These are phyloP conservation scores for Lasioglossum calceatum DNA, from an alignment of 2,888 invertebrate genomes.

Conservation along the genomic window DNA sequence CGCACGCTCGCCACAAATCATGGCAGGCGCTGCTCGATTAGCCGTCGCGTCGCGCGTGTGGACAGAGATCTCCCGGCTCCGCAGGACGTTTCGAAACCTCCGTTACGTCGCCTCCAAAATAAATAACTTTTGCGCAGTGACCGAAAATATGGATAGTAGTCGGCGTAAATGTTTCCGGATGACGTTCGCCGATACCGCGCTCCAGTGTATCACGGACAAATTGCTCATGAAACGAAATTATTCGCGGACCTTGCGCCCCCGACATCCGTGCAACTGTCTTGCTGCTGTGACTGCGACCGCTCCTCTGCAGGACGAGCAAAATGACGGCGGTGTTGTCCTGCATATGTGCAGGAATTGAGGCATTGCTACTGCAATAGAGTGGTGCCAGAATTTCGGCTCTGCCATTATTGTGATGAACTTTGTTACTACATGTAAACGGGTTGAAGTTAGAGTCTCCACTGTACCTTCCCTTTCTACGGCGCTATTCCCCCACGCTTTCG, in stretches of 20 bases:
- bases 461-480: too few relatives aligned
- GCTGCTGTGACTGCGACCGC: background rate
- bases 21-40: conserved; percentile 33
- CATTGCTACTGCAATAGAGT: background rate
- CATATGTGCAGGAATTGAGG: background rate
- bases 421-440: too few relatives aligned
- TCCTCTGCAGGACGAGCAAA: background rate
- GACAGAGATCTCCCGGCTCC: conserved; percentile 19
- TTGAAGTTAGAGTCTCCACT: too few relatives aligned
- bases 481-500: too few relatives aligned
- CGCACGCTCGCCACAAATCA: conserved; percentile 31
- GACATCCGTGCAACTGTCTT: background rate
- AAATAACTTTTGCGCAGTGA: conserved; percentile 20
- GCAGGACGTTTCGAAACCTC: conserved; percentile 14
- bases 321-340: background rate
- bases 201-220: background rate
- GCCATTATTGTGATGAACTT: too few relatives aligned
- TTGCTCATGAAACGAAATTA: conserved; percentile 3
- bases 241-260: background rate
- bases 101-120: conserved; percentile 18
- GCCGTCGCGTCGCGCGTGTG: background rate
- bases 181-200: background rate
- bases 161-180: conserved; percentile 11
- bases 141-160: conserved; percentile 30
- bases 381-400: background rate